phyloP scores from a whole-genome alignment of 2,113 vertebrate species.

The Nesoenas mayeri region DNA sequence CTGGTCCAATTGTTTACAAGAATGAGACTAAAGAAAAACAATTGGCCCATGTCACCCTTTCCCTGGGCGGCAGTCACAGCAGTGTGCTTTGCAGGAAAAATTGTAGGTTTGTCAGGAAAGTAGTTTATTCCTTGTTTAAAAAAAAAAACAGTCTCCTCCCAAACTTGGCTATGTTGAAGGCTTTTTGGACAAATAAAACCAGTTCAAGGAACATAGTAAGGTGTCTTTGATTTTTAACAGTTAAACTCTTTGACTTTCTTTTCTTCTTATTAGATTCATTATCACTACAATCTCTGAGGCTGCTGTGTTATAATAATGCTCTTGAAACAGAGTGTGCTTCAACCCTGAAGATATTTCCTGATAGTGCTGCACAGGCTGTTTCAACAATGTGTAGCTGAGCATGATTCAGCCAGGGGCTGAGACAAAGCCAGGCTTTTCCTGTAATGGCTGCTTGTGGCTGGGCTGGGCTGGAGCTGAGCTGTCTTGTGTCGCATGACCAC shows the following conservation, averaged over 20 bases:
- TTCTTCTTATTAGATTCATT: constrained; percentile 1
- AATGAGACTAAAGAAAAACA: background rate
- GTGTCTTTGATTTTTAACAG: background rate
- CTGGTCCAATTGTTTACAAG: background rate
- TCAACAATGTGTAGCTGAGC: background rate
- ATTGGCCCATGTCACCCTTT: background rate
- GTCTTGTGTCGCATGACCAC: background rate
- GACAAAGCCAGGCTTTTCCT: constrained; percentile 61
- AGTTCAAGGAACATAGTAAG: background rate
- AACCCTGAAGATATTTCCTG: constrained; percentile 1
- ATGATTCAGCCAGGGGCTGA: constrained; percentile 37
- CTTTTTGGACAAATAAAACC: constrained; percentile 25
- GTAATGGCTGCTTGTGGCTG: constrained; percentile 51
- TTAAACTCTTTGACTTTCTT: background rate
- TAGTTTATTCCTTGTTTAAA: constrained; percentile 17
- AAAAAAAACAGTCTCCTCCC: background rate
- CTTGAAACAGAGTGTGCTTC: background rate
- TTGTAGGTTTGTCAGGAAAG: background rate
- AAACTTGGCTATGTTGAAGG: background rate
- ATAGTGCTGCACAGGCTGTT: background rate
- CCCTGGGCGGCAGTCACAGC: background rate
- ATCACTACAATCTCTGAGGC: background rate
- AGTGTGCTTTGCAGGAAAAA: background rate
- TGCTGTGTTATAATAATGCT: background rate
- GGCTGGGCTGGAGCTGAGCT: constrained; percentile 30